Evolutionary conservation across 1,140 invertebrate species (phyloP), one percentile per base, ranked within the genome.

Genomic region (Nasonia vitripennis): DNA sequence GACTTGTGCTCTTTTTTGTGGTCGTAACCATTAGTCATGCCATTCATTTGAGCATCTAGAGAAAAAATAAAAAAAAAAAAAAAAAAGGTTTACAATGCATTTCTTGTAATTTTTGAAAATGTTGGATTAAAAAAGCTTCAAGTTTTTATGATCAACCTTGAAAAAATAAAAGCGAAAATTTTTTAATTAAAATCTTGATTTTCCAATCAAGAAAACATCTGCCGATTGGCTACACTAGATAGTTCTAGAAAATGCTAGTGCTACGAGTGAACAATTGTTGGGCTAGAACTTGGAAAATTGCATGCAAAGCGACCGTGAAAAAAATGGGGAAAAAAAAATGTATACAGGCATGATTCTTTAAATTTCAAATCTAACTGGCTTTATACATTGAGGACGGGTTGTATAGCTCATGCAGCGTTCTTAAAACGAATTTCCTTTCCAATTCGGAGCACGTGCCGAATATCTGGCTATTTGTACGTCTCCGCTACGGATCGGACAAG

Each of bases 1-100:
- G 95, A 96, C 91, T 96, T 96, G 90, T 96, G 95, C 87, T 95
- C 95, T 87, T 95, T 95, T 88, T 95, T 95, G 20, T 95, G 95
- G 68, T 94, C 95, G 88, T 94, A 96, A 81, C 96, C 95, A 91
- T 96, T 96, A 83, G 95, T 95, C 89, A 96, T 93, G 48, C 96
- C 96, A 93, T 96, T 96, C 93, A 96, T 92, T 92, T 95, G 95
- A 90, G 89, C 88, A 90, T 93, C 93, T 93, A 81, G 10, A 31
- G 11, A n/a, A 11, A 85, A 87, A 74, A 78, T 71, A 68, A 62
- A 73, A 45, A 80, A 80, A 37, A 34, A 34, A 34, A 5, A 34
- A 31, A 45, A 12, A 71, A 73, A 14, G 7, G 9, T 78, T 51
- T 3, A 62, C 1, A 62, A 62, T 4, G 6, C 2, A 45, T 17